Conservation (phyloP, 2,797 vertebrate genomes). For the Alexandromys oeconomus region DNA sequence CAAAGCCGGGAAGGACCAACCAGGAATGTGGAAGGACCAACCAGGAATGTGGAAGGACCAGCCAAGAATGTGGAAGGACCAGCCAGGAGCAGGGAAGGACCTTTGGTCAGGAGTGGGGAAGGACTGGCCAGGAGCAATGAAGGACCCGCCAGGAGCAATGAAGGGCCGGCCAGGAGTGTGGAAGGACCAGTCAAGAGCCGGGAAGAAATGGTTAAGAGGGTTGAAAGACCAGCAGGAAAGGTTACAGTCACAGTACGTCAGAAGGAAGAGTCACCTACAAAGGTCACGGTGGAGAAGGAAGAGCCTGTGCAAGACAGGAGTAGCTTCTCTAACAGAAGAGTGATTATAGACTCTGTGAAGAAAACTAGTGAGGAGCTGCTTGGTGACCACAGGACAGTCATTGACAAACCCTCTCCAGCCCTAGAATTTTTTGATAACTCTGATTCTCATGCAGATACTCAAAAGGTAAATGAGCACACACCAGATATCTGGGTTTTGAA, state of each 20-base stretch:
- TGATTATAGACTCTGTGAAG: conserved; percentile 48
- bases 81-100: background rate
- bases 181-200: background rate
- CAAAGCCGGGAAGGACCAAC: background rate
- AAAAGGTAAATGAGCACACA: conserved; percentile 69
- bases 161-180: background rate
- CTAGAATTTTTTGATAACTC: conserved; percentile 65
- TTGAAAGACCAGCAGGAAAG: background rate
- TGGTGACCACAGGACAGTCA: conserved; percentile 22
- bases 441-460: conserved; percentile 56
- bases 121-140: background rate
- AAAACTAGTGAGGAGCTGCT: background rate
- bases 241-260: background rate
- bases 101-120: background rate
- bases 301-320: background rate
- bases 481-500: background rate
- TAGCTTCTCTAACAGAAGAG: conserved; percentile 34
- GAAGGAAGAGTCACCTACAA: background rate
- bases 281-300: background rate
- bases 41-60: conserved; percentile 4
- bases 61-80: conserved; percentile 16
- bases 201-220: background rate
- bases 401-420: background rate
- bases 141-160: background rate
- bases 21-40: conserved; percentile 34